Evolutionary conservation across 2,797 vertebrate species (phyloP).

Genomic region (Chaetophractus vellerosus): DNA sequence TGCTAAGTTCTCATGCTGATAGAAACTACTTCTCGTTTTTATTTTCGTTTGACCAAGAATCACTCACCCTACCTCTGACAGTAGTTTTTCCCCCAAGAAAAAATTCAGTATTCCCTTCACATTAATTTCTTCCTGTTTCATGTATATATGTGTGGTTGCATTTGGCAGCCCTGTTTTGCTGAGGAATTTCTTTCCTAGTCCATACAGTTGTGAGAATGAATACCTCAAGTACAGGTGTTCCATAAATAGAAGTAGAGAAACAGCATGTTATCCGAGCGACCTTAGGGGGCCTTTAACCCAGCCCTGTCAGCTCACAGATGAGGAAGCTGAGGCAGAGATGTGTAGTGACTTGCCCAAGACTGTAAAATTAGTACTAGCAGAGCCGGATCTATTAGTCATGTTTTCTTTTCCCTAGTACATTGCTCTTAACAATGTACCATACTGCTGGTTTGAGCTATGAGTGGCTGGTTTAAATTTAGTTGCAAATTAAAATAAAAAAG

Average conservation of each 20-base stretch:
- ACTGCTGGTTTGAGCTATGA: not conserved
- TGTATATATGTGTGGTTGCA: not conserved
- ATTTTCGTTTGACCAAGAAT: slow-evolving; percentile 58
- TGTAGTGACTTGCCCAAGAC: slow-evolving; percentile 9
- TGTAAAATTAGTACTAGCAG: not conserved
- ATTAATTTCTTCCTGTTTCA: slow-evolving; percentile 57
- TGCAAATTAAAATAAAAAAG: slow-evolving; percentile 40
- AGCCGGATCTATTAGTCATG: not conserved
- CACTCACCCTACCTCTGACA: slow-evolving; percentile 28
- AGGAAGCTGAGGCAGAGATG: slow-evolving; percentile 13
- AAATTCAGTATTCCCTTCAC: slow-evolving; percentile 39
- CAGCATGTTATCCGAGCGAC: not conserved
- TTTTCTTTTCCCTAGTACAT: not conserved
- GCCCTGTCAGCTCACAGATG: not conserved
- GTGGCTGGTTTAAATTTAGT: slow-evolving; percentile 2
- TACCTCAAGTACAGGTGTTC: not conserved
- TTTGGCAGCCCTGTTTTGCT: not conserved
- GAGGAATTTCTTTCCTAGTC: slow-evolving; percentile 47
- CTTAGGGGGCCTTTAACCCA: not conserved
- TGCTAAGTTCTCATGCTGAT: slow-evolving; percentile 45
- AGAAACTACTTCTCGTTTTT: slow-evolving; percentile 65
- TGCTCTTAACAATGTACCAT: not conserved
- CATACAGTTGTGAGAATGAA: not conserved
- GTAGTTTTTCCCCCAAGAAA: not conserved
- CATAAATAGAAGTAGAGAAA: slow-evolving; percentile 53